These are phyloP conservation scores for Hydra vulgaris DNA, from an alignment of 30 jellyfish, hydroid and myxozoan genomes.

Conservation along the genomic window DNA sequence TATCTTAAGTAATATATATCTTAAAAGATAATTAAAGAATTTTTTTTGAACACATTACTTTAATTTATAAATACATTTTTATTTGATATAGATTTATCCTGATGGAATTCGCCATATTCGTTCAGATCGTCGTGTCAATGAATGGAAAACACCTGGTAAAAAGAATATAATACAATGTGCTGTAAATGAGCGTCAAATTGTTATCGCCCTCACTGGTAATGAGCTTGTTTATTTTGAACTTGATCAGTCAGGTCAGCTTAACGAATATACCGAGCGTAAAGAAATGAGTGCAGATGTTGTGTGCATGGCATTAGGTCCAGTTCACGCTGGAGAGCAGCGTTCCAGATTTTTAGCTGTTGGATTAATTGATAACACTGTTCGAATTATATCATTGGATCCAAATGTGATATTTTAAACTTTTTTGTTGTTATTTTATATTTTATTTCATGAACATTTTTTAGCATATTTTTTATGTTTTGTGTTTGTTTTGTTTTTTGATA, in stretches of 20 bases:
- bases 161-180: slow-evolving; percentile 88
- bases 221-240: slow-evolving; percentile 96
- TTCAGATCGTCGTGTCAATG: slow-evolving; percentile 88
- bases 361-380: slow-evolving; percentile 85
- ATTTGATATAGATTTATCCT: slow-evolving; percentile 56
- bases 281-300: slow-evolving; percentile 98
- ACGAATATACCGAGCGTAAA: slow-evolving; percentile 93
- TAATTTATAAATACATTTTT: no score
- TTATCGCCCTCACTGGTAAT: slow-evolving; percentile 88
- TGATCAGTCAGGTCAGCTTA: slow-evolving; percentile 97
- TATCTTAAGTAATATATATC: no score
- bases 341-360: slow-evolving; percentile 94
- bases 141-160: slow-evolving; percentile 98
- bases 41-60: not conserved
- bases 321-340: slow-evolving; percentile 91
- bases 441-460: not conserved
- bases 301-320: slow-evolving; percentile 99
- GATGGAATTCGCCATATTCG: slow-evolving; percentile 99
- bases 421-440: no score
- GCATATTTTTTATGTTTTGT: not conserved
- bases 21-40: no score
- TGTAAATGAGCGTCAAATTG: slow-evolving; percentile 92
- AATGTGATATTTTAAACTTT: no score
- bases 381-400: slow-evolving; percentile 93
- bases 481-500: no score